Percentiles rank a stretch among this genome's conserved stretches.
Conservation (phyloP, 2,113 vertebrate genomes). For the Euleptes europaea region DNA sequence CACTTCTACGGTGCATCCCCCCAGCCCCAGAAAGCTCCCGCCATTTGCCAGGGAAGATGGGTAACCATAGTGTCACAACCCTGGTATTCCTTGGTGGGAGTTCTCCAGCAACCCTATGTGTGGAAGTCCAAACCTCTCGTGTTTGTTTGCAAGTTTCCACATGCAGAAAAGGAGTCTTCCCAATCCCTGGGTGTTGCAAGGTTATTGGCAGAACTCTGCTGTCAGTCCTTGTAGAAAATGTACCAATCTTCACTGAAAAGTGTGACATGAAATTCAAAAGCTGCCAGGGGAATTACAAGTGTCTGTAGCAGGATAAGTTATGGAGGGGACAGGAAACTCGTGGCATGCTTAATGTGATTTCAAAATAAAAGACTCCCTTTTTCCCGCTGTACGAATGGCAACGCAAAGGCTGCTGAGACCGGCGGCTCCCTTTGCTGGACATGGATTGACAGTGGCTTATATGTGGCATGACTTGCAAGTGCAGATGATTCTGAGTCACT, state of each 20-base stretch:
- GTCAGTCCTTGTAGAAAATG: conserved; percentile 65
- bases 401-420: no score
- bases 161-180: accelerated
- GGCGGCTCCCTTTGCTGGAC: no score
- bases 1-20: no score
- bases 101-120: no score
- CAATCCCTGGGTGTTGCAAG: not conserved
- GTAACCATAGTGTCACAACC: no score
- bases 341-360: conserved; percentile 64
- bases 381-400: conserved; percentile 8
- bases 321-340: conserved; percentile 66
- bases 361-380: not conserved
- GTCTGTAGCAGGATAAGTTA: conserved; percentile 59
- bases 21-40: no score
- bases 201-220: conserved; percentile 61
- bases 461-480: no score
- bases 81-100: no score
- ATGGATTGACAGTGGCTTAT: no score
- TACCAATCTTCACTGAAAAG: conserved; percentile 65
- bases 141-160: not conserved
- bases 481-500: no score
- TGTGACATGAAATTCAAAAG: conserved; percentile 69
- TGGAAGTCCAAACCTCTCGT: no score
- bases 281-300: conserved; percentile 64
- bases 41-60: no score